Conservation (phyloP, 2,113 vertebrate genomes). For the Bothrops jararaca region DNA sequence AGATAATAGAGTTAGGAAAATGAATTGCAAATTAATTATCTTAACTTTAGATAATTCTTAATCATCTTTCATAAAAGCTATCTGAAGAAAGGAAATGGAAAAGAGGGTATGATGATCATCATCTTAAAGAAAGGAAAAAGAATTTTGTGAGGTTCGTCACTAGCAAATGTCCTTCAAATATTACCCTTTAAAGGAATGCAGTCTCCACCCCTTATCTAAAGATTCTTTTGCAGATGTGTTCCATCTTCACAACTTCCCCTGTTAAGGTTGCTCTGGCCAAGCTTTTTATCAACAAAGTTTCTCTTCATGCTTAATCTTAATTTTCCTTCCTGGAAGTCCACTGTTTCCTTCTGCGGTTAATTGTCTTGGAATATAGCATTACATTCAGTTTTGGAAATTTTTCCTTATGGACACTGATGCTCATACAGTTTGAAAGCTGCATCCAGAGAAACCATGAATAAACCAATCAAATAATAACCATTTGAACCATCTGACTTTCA, state of each 20-base stretch:
- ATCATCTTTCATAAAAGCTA: not conserved
- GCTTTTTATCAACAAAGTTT: not conserved
- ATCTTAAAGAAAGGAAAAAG: not conserved
- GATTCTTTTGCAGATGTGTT: not conserved
- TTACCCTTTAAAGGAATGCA: not conserved
- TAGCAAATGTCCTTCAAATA: not conserved
- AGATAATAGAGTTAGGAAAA: not conserved
- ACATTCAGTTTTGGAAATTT: not conserved
- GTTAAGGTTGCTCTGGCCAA: not conserved
- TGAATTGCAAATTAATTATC: not conserved
- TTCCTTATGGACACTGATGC: not conserved
- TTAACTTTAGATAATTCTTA: not conserved
- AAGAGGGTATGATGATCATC: not conserved
- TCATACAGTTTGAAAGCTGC: not conserved
- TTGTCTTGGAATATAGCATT: not conserved
- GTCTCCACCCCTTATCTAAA: not conserved
- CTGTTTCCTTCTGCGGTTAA: not conserved
- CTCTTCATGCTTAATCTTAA: constrained; percentile 7
- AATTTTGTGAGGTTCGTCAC: not conserved
- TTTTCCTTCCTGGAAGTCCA: not conserved
- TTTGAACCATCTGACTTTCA: not conserved
- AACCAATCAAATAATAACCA: not conserved
- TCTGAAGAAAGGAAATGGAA: not conserved
- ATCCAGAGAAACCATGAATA: not conserved
- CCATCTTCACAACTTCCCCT: not conserved